These are phyloP conservation scores for Argyresthia goedartella DNA, from an alignment of 2,888 invertebrate species.

Conservation along the genomic window DNA sequence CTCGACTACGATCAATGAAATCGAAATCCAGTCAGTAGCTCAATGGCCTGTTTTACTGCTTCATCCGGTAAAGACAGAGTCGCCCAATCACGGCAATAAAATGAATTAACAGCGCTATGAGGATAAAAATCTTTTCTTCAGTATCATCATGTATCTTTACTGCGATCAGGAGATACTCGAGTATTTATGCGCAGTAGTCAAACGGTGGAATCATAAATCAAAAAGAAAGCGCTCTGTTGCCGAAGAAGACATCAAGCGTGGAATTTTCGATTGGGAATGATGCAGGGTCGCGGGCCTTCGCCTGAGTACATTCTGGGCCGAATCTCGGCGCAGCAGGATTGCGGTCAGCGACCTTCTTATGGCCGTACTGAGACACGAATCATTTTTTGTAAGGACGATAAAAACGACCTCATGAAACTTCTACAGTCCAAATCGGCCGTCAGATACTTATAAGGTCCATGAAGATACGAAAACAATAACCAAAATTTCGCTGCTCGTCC, in stretches of 20 bases:
- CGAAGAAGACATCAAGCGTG: conserved; percentile 57
- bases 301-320: conserved; percentile 58
- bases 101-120: not conserved
- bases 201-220: conserved; percentile 38
- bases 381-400: conserved; percentile 36
- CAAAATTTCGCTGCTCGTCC: not conserved
- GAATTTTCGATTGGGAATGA: conserved; percentile 56
- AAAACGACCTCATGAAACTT: conserved; percentile 19
- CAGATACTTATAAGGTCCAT: not conserved
- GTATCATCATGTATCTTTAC: too few species aligned
- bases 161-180: too few species aligned
- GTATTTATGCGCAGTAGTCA: conserved; percentile 24
- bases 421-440: not conserved
- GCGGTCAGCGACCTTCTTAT: conserved; percentile 51
- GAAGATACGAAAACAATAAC: not conserved
- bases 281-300: conserved; percentile 47
- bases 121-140: too few species aligned
- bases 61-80: not conserved
- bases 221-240: conserved; percentile 45
- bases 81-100: not conserved
- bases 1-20: not conserved
- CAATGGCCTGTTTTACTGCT: not conserved
- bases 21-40: not conserved
- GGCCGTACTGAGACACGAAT: conserved; percentile 23
- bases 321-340: conserved; percentile 38